Evolutionary conservation across 2,113 vertebrate species (phyloP).

Genomic region (Rattus rattus): DNA sequence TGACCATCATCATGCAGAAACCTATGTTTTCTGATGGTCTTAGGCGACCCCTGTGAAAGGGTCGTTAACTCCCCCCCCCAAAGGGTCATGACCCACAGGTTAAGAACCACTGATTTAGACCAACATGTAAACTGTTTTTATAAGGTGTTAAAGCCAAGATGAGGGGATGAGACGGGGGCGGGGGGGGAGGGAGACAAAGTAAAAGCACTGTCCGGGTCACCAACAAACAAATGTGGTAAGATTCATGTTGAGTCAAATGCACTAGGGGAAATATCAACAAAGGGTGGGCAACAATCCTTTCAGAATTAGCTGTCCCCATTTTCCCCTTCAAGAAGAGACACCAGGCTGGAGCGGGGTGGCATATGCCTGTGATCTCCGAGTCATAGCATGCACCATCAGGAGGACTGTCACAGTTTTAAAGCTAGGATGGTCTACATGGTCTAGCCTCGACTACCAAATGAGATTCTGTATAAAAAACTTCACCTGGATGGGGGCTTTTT

Average conservation of each 20-base stretch:
- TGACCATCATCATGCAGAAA: not conserved
- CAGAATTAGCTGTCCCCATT: not conserved
- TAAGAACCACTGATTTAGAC: not conserved
- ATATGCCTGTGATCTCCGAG: rapidly evolving
- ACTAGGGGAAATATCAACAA: not conserved
- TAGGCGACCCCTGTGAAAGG: not conserved
- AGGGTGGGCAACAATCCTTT: not conserved
- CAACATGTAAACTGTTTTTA: not conserved
- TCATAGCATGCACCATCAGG: not conserved
- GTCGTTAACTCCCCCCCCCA: not conserved
- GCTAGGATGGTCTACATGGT: not conserved
- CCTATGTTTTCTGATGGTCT: not conserved
- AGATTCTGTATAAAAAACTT: not conserved
- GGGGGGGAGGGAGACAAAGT: too few relatives aligned
- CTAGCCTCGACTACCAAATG: not conserved
- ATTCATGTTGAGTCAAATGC: not conserved
- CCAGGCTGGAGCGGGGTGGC: too few relatives aligned
- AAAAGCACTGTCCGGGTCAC: not conserved
- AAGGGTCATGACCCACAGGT: not conserved
- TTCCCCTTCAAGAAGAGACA: not conserved
- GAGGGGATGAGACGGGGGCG: not conserved
- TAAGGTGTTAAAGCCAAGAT: not conserved
- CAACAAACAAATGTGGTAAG: not conserved
- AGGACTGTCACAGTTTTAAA: not conserved
- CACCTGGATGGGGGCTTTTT: not conserved